A percentile compares a stretch with the other conserved stretches of the same genome.
Conservation (phyloP, 2,888 invertebrate species). For the Leucania comma region DNA sequence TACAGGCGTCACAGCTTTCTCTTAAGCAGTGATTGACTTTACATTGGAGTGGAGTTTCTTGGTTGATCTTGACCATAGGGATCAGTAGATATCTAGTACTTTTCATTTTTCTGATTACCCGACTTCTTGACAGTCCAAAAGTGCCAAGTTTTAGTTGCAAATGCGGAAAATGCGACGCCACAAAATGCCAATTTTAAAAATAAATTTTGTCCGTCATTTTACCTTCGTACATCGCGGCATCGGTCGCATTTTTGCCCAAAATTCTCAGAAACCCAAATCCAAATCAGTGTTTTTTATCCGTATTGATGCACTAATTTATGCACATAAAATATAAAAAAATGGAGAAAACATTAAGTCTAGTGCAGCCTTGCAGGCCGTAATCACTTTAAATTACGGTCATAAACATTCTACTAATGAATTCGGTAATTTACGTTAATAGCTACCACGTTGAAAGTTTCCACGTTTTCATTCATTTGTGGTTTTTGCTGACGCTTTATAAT, state of each 20-base stretch:
- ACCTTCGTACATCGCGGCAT: neutral
- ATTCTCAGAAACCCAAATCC: neutral
- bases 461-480: constrained; percentile 28
- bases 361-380: constrained; percentile 41
- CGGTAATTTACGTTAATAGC: constrained; percentile 42
- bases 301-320: constrained; percentile 7
- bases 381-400: constrained; percentile 32
- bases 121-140: too few species aligned
- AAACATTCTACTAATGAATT: constrained; percentile 44
- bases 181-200: too few species aligned
- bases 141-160: too few species aligned
- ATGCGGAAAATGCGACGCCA: too few species aligned
- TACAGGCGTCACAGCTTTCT: neutral
- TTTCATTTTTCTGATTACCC: too few species aligned
- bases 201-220: neutral
- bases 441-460: constrained; percentile 29
- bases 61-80: too few species aligned
- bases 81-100: too few species aligned
- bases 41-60: neutral
- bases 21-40: constrained; percentile 5
- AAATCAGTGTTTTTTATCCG: neutral
- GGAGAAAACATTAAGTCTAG: neutral
- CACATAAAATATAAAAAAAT: neutral
- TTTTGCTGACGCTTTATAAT: constrained; percentile 28
- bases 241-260: neutral